Evolutionary conservation across 2,113 vertebrate species (phyloP).

Genomic region (Albula glossodonta): DNA sequence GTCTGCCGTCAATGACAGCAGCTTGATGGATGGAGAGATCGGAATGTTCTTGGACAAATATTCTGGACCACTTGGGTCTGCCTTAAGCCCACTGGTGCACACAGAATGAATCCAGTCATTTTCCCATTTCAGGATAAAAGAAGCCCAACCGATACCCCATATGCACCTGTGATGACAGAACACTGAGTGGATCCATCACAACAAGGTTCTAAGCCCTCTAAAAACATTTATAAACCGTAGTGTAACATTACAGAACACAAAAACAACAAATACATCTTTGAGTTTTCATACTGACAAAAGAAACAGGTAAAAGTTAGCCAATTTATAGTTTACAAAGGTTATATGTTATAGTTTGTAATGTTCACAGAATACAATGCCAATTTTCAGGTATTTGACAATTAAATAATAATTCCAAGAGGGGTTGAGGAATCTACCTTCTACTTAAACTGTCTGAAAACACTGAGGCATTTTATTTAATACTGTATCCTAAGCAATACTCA

Average conservation of each 20-base stretch:
- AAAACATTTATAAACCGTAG: not conserved
- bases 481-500: not conserved
- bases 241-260: not conserved
- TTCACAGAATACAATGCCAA: slow-evolving; percentile 58
- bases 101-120: not conserved
- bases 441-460: not conserved
- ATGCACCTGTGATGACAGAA: not conserved
- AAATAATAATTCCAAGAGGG: not conserved
- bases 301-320: not conserved
- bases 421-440: not conserved
- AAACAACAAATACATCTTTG: not conserved
- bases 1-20: not conserved
- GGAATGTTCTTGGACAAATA: not conserved
- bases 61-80: not conserved
- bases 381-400: slow-evolving; percentile 41
- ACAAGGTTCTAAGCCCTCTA: not conserved
- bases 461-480: not conserved
- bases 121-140: not conserved
- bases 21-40: too few species aligned
- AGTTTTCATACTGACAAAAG: not conserved
- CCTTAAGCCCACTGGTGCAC: not conserved
- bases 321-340: slow-evolving; percentile 8
- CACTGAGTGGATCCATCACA: not conserved
- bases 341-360: not conserved
- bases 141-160: not conserved